These are phyloP conservation scores for Quadroppia sp. DNA, from an alignment of 2,888 invertebrate genomes.

Conservation along the genomic window DNA sequence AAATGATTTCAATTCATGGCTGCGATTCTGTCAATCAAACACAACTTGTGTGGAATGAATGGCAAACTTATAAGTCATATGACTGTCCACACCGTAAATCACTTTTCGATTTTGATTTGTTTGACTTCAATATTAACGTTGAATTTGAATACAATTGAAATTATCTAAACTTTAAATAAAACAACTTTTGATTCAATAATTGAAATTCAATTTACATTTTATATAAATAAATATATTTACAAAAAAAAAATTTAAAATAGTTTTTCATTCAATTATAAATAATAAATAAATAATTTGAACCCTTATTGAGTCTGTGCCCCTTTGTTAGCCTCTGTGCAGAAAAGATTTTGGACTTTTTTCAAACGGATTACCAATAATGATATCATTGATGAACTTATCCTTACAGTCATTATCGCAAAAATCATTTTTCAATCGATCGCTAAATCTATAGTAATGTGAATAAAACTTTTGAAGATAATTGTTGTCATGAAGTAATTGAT, in stretches of 20 bases:
- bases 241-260: too few species aligned
- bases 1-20: constrained; percentile 15
- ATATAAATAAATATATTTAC: too few species aligned
- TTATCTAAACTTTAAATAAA: too few species aligned
- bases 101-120: neutral
- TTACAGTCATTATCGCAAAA: neutral
- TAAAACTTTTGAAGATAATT: constrained; percentile 80
- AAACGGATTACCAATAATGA: constrained; percentile 6
- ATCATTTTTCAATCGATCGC: neutral
- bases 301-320: neutral
- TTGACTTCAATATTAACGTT: neutral
- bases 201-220: too few species aligned
- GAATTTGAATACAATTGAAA: neutral
- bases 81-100: neutral
- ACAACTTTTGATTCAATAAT: too few species aligned
- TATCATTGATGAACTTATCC: constrained; percentile 6
- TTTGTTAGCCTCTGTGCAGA: neutral
- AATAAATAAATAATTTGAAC: too few species aligned
- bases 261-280: too few species aligned
- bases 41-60: neutral
- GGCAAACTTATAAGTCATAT: neutral
- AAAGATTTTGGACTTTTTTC: constrained; percentile 12
- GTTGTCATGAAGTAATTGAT: constrained; percentile 79
- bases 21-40: constrained; percentile 24
- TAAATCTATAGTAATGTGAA: constrained; percentile 55